Evolutionary conservation across 2,888 invertebrate genomes (phyloP), one percentile per base, ranked within the genome.

Genomic region (Clostera curtula): DNA sequence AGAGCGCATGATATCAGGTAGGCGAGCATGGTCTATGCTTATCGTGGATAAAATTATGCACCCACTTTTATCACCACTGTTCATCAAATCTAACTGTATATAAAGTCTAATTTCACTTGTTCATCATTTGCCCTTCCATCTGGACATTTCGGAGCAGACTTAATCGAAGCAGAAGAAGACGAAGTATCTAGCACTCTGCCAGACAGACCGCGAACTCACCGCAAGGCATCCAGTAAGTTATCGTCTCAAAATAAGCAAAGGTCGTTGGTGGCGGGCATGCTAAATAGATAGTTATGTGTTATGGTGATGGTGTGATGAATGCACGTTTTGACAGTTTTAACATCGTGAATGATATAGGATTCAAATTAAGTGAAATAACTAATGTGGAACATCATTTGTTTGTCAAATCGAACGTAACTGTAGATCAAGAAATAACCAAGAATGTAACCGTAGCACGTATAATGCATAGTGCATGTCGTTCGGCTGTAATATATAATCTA

Each of bases 191-290:
- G 72, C 70, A 79, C 69, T 63, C 65, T 76, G 47, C 77, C 80
- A 38, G 77, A 75, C 45, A 69, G 72, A 57, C 72, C 62, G 26
- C 67, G 79, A 39, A 64, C 77, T 35, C 72, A 79, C 56, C 82
- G 86, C 59, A 85, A 86, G 60, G 84, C 86, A 50, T 86, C 87
- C 55, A 85, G 87, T 87, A 85, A 87, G 87, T 86, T 37, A 34
- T 40, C 20, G 18, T 23, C 7, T 23, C 6, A 13, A 16, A 16
- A 4, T 5, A 18, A 8, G 17, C 13, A 27, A 13, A 23, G 15
- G 23, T 6, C 15, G 2, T 20, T 16, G 55, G 55, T 54, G 49
- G 33, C n/a, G 31, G 45, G 56, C 34, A 38, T 38, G 43, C 31
- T 24, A 23, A 45, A 44, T 43, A 28, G 19, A 25, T 13, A 8